Evolutionary conservation across 2,113 vertebrate genomes (phyloP), one percentile per base, ranked within the genome.

Genomic region (Bubo bubo): DNA sequence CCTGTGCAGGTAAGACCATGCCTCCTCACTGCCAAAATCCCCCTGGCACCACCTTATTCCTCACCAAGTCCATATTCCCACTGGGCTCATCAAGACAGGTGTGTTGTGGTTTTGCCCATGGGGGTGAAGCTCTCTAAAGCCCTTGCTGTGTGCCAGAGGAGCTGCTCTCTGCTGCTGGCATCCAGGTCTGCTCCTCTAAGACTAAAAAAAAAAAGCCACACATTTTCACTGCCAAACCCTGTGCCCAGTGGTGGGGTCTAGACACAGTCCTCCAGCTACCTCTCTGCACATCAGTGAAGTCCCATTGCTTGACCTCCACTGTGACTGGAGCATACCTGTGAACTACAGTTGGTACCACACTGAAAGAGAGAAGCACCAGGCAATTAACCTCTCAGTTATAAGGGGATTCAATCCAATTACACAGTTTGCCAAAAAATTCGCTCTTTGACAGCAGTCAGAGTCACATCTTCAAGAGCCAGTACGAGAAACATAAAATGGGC

Each of bases 171-270:
- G 4, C 73, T 79, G 20, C 47, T 63, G 28, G 24, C 23, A 63
- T 50, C 6, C 13, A 68, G 7, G 22, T 45, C 37, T 77, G 39
- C 34, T 79, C 20, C 22, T 88, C 28, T 26, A 24, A 10, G 20
- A 49, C 16, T 22, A 8, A 1, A 43, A 43, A 37, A 49, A 30
- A 68, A 17, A 39, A 37, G 18, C 8, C 12, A 32, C 55, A 30
- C 2, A 30, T 59, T 70, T 75, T 85, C 45, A 74, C 18, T 55
- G 43, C 5, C 28, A 79, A 88, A 67, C 5, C 3, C 41, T 20
- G 6, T 26, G 47, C 37, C 22, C 41, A 50, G n/a, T 1, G 1
- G 8, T 28, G 15, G 39, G 14, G 7, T 32, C 20, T 3, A 8
- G 21, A 77, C 21, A 34, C 19, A 23, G 10, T 27, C 3, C 22